These are phyloP conservation scores for Prinia subflava DNA, from an alignment of 2,113 vertebrate species.

Conservation along the genomic window DNA sequence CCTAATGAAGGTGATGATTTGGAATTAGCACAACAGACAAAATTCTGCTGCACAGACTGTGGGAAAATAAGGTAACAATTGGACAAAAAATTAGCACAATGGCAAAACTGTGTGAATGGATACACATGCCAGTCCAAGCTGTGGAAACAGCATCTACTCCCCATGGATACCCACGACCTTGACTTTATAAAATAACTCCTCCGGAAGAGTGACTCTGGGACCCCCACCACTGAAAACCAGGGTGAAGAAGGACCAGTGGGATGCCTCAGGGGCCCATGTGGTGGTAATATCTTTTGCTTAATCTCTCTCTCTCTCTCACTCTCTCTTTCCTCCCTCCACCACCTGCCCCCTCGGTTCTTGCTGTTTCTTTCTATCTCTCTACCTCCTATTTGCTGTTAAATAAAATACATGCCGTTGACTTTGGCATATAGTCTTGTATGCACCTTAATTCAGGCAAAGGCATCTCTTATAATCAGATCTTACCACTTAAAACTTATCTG, in stretches of 20 bases:
- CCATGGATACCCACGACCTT: not conserved
- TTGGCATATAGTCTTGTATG: not conserved
- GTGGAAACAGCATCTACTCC: not conserved
- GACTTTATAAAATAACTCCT: not conserved
- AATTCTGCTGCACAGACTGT: not conserved
- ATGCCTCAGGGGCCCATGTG: not conserved
- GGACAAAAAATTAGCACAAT: not conserved
- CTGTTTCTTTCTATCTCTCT: not conserved
- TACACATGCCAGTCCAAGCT: not conserved
- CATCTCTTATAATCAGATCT: not conserved
- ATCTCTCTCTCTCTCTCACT: not conserved
- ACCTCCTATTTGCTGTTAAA: not conserved
- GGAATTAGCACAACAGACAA: not conserved
- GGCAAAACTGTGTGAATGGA: not conserved
- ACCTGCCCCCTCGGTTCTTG: rapidly evolving
- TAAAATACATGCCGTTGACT: not conserved
- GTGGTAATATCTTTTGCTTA: not conserved
- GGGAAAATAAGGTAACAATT: not conserved
- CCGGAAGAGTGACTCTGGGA: not conserved
- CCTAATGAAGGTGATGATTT: not conserved
- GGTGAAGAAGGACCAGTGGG: not conserved
- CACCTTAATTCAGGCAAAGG: not conserved
- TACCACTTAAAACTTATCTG: not conserved
- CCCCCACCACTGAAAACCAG: not conserved
- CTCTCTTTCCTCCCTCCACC: not conserved